phyloP scores from a whole-genome alignment of 2,888 invertebrate genomes.

The Yponomeuta sedellus region DNA sequence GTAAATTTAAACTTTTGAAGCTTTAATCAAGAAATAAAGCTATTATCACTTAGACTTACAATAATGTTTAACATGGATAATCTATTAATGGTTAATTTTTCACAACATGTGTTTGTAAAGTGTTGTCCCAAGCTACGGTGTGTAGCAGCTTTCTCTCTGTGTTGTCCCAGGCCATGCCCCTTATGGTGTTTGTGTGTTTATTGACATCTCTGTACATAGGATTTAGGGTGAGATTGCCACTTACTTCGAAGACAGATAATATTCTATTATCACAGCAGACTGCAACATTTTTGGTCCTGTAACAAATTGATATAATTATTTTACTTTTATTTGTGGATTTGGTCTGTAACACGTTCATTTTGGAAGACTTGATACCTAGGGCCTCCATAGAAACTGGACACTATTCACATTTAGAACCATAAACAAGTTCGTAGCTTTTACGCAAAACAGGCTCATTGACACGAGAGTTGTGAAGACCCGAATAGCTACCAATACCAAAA shows the following conservation, averaged over 20 bases:
- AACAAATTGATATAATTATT: conserved; percentile 25
- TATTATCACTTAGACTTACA: neutral
- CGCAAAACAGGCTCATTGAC: too few species aligned
- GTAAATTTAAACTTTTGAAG: neutral
- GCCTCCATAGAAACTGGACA: too few species aligned
- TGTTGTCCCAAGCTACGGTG: conserved; percentile 77
- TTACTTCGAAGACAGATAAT: conserved; percentile 52
- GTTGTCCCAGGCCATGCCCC: conserved; percentile 72
- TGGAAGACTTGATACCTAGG: too few species aligned
- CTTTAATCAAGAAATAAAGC: neutral
- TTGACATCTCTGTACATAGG: conserved; percentile 49
- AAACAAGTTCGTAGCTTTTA: too few species aligned
- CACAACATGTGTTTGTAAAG: conserved; percentile 50
- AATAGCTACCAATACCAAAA: too few species aligned
- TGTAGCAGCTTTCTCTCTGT: conserved; percentile 50
- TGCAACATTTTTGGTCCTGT: conserved; percentile 50
- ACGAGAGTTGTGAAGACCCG: too few species aligned
- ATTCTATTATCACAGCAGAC: conserved; percentile 66
- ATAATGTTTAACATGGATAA: conserved; percentile 2
- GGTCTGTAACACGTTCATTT: too few species aligned
- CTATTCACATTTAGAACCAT: too few species aligned
- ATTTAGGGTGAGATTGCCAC: conserved; percentile 32
- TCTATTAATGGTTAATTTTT: conserved; percentile 1
- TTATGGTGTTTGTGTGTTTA: conserved; percentile 64
- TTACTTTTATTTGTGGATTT: too few species aligned